A percentile compares a stretch with the other conserved stretches of the same genome.
phyloP scores from a whole-genome alignment of 2,888 invertebrate species.

The Eudasyphora cyanicolor region DNA sequence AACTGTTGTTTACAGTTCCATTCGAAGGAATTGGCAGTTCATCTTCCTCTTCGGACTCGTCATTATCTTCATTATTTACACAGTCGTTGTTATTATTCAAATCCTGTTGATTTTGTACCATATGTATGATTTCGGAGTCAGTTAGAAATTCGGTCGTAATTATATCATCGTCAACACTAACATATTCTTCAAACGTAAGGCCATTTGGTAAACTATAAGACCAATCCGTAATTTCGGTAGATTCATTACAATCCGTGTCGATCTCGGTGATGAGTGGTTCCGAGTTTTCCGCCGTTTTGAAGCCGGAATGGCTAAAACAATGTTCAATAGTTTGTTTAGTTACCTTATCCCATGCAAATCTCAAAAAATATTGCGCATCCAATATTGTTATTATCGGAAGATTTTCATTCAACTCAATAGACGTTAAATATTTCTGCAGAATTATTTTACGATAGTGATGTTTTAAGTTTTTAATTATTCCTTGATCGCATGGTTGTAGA shows the following conservation, averaged over 20 bases:
- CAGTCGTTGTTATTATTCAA: not conserved
- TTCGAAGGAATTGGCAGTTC: no score
- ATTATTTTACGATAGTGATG: not conserved
- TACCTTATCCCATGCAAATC: no score
- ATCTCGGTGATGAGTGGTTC: no score
- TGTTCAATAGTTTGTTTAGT: not conserved
- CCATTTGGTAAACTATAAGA: not conserved
- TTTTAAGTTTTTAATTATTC: constrained; percentile 1
- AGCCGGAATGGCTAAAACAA: not conserved
- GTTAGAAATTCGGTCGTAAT: not conserved
- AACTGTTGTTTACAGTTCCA: no score
- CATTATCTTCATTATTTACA: no score
- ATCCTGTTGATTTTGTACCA: not conserved
- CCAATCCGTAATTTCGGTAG: not conserved
- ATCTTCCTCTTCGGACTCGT: no score
- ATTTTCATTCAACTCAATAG: not conserved
- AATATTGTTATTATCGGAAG: not conserved
- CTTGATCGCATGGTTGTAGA: constrained; percentile 6
- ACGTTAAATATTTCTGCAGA: not conserved
- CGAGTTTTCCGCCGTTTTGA: no score
- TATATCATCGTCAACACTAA: not conserved
- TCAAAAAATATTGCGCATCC: not conserved
- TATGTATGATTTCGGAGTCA: not conserved
- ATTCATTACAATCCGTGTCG: not conserved
- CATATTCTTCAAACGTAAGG: not conserved